These are phyloP conservation scores for Apodemus sylvaticus DNA, from an alignment of 2,113 vertebrate genomes.

Conservation along the genomic window DNA sequence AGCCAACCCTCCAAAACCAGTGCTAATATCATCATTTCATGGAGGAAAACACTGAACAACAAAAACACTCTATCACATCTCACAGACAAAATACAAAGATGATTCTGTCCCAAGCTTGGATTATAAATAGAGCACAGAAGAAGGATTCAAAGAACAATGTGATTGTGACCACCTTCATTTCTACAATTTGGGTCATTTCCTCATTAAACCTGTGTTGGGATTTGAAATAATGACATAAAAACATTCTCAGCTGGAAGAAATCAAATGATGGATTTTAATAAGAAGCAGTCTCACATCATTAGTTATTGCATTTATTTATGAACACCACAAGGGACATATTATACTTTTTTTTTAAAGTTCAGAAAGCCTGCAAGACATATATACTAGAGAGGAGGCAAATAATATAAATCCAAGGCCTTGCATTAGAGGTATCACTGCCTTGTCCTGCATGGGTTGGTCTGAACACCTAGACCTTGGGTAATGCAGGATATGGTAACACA, in stretches of 20 bases:
- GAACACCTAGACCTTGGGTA: neutral
- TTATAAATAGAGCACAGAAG: neutral
- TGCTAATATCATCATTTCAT: neutral
- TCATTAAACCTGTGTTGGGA: neutral
- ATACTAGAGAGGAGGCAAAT: conserved; percentile 17
- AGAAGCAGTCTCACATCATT: neutral
- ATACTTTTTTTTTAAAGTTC: neutral
- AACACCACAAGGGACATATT: neutral
- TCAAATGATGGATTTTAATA: neutral
- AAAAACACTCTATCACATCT: neutral
- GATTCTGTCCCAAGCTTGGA: neutral
- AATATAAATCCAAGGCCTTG: neutral
- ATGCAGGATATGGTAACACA: neutral
- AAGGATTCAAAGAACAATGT: neutral
- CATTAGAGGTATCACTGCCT: neutral
- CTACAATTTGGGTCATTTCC: neutral
- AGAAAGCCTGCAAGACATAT: neutral
- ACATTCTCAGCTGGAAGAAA: conserved; percentile 17
- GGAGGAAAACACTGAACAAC: neutral
- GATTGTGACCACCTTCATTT: neutral
- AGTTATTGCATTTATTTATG: neutral
- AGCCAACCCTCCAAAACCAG: neutral
- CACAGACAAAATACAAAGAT: neutral
- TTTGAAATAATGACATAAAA: neutral
- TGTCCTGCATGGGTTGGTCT: neutral